These are phyloP conservation scores for Mormyrus iriodes DNA, from an alignment of 2,113 vertebrate species.

Conservation along the genomic window DNA sequence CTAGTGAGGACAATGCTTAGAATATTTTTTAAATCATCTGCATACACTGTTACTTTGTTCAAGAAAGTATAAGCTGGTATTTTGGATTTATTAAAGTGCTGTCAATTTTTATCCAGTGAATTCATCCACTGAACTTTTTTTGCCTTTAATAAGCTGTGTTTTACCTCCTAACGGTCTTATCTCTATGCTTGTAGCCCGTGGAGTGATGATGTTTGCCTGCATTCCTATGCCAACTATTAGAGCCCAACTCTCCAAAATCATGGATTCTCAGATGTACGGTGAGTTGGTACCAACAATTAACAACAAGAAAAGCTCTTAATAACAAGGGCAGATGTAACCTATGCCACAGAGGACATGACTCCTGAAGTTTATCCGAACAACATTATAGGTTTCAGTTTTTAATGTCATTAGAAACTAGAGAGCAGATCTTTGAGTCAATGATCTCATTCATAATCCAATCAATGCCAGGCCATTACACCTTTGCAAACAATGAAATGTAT, in stretches of 20 bases:
- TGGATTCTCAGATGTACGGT: conserved; percentile 43
- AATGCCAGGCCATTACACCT: background rate
- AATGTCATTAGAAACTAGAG: background rate
- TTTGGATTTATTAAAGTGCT: too few relatives aligned
- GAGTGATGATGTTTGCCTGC: conserved; percentile 49
- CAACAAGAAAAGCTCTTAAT: background rate
- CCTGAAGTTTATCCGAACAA: background rate
- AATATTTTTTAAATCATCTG: background rate
- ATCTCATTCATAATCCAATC: background rate
- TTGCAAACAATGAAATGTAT: background rate
- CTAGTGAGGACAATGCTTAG: background rate
- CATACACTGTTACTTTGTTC: background rate
- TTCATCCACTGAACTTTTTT: background rate
- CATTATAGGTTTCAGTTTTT: background rate
- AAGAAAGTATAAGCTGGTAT: background rate
- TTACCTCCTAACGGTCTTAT: conserved; percentile 5
- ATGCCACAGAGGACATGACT: background rate
- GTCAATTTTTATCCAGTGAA: background rate
- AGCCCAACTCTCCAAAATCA: conserved; percentile 43
- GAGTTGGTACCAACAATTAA: background rate
- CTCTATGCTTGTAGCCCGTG: conserved; percentile 33
- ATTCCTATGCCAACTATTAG: conserved; percentile 48
- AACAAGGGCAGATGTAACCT: background rate
- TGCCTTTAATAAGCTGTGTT: background rate
- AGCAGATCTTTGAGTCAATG: background rate